These are phyloP conservation scores for Mus pahari DNA, from an alignment of 2,113 vertebrate species.

Conservation along the genomic window DNA sequence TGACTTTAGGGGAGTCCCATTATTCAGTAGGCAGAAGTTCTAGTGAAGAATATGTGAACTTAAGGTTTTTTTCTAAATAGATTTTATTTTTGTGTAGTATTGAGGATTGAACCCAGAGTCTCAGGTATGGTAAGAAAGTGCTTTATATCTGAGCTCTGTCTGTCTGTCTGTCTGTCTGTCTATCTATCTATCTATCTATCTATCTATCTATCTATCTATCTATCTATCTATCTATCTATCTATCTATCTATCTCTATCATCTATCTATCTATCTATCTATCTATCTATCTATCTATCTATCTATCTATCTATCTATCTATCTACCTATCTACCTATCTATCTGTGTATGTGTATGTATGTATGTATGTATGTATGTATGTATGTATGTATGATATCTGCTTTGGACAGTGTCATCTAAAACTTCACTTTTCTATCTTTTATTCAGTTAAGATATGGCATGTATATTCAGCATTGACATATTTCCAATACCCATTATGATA, in stretches of 20 bases:
- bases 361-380: too few species aligned
- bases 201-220: too few species aligned
- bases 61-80: not conserved
- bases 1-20: not conserved
- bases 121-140: not conserved
- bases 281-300: too few species aligned
- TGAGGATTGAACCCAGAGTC: not conserved
- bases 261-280: too few species aligned
- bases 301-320: too few species aligned
- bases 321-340: too few species aligned
- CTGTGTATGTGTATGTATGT: too few species aligned
- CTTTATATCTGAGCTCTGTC: not conserved
- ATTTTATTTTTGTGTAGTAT: not conserved
- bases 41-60: not conserved
- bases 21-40: not conserved
- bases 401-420: constrained; percentile 1
- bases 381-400: not conserved
- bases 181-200: too few species aligned
- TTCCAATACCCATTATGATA: not conserved
- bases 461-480: not conserved
- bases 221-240: too few species aligned
- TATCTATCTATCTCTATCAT: too few species aligned
- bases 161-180: too few species aligned
- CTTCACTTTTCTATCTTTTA: constrained; percentile 29
- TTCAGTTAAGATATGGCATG: not conserved